Conservation (phyloP, 2,797 vertebrate species). For the Enteromius viviparus region DNA sequence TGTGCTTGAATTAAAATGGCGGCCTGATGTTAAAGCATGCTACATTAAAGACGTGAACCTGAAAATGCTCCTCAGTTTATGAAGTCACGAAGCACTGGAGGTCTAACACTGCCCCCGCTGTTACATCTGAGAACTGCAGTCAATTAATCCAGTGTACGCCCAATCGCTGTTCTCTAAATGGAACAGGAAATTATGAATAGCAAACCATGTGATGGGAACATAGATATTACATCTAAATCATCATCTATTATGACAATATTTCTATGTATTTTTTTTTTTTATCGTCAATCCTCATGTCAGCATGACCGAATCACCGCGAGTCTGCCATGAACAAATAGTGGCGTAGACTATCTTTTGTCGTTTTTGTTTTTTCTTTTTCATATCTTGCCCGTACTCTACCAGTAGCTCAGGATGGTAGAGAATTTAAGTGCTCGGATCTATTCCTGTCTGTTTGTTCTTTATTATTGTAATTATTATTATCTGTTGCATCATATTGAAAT, state of each 20-base stretch:
- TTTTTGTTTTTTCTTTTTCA: conserved; percentile 64
- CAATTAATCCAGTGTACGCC: background rate
- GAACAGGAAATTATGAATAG: background rate
- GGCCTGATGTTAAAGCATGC: conserved; percentile 39
- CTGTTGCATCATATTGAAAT: conserved; percentile 51
- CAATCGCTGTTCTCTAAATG: background rate
- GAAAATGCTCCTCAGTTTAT: conserved; percentile 2
- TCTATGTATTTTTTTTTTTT: conserved; percentile 57
- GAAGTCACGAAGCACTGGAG: conserved; percentile 25
- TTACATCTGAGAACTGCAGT: conserved; percentile 13
- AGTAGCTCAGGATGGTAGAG: conserved; percentile 74
- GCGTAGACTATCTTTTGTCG: conserved; percentile 50
- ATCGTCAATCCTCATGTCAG: conserved; percentile 61
- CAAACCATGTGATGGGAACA: conserved; percentile 48
- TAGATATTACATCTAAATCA: conserved; percentile 59
- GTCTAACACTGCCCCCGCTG: conserved; percentile 30
- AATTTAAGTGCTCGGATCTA: conserved; percentile 83
- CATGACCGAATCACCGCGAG: conserved; percentile 72
- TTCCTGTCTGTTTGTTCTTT: conserved; percentile 89
- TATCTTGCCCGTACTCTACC: conserved; percentile 66
- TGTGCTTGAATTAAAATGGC: conserved; percentile 1
- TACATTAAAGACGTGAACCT: background rate
- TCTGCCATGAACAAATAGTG: conserved; percentile 64
- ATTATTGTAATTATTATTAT: conserved; percentile 68
- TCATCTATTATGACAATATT: conserved; percentile 60